Evolutionary conservation across 2,113 vertebrate genomes (phyloP).

Genomic region (Elephas maximus): DNA sequence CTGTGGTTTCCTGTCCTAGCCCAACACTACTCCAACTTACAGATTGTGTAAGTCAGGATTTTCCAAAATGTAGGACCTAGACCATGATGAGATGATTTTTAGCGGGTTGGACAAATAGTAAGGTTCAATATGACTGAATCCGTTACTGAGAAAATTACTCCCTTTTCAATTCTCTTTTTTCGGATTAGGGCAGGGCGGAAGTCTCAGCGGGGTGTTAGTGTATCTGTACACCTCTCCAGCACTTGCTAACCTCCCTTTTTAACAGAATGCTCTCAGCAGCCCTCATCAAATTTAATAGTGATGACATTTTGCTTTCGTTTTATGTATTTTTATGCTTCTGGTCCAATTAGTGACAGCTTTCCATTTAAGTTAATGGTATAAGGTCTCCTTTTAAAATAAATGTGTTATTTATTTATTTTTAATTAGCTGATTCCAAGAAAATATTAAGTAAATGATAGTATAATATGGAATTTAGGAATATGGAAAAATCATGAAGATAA

Average conservation of each 20-base stretch:
- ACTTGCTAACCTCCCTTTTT: too few relatives aligned
- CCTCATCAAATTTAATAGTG: background rate
- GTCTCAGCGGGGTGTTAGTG: fast-evolving
- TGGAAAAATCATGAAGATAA: background rate
- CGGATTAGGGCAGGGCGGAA: background rate
- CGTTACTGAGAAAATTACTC: background rate
- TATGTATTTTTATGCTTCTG: background rate
- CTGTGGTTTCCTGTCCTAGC: background rate
- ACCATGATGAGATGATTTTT: background rate
- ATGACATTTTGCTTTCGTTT: background rate
- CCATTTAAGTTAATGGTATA: background rate
- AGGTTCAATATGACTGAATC: background rate
- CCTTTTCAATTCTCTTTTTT: background rate
- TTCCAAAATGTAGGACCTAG: background rate
- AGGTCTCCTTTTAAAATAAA: background rate
- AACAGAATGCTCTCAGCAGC: background rate
- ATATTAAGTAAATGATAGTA: background rate
- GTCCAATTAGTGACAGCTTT: background rate
- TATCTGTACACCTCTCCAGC: background rate
- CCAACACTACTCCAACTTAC: background rate
- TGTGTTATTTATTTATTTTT: background rate
- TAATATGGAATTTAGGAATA: background rate
- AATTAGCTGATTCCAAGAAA: background rate
- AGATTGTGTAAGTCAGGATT: background rate
- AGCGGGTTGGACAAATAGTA: background rate